Evolutionary conservation across 2,113 vertebrate species (phyloP), one percentile per base, ranked within the genome.

Genomic region (Tupaia tana): DNA sequence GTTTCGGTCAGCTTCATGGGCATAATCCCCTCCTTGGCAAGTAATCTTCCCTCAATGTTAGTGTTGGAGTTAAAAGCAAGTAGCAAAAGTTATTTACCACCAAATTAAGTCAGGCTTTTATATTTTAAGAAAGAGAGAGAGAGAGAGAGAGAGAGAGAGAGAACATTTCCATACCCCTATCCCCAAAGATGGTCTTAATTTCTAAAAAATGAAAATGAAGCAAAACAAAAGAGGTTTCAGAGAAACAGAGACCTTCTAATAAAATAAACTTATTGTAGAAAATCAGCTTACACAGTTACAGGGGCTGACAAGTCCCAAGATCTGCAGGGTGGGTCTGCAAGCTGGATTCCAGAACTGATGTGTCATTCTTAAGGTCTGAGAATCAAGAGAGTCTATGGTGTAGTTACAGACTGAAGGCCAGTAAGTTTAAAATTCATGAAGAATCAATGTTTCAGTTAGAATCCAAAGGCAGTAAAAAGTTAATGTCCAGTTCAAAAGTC

Each of bases 21-120:
- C 15, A 2, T 4, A 19, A 2, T 34, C 29, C 9, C 29, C 11
- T 15, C 63, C 52, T 9, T 2, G 6, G 22, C 6, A 0, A 0
- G 13, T 59, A 16, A 10, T 19, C 27, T 16, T 29, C 34, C 6
- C 2, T 22, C 2, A 3, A 14, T 0, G 4, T 2, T 25, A 15
- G n/a, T 7, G 52, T 56, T 59, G 64, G 63, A 7, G 20, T 34
- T 29, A 58, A 78, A 74, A 66, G 59, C 27, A 27, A 19, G 74
- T 18, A 9, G 6, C 59, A 13, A 34, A 19, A 74, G 31, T 31
- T 52, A 54, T 7, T 54, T 79, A 12, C 2, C 20, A 25, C 59
- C 27, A 74, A 63, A 25, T 61, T 20, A 29, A 83, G 11, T 64
- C 31, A 58, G 80, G 3, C 80, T 89, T 64, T 54, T 31, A 22